Conservation (phyloP, 1,140 invertebrate genomes). For the Aphis gossypii region DNA sequence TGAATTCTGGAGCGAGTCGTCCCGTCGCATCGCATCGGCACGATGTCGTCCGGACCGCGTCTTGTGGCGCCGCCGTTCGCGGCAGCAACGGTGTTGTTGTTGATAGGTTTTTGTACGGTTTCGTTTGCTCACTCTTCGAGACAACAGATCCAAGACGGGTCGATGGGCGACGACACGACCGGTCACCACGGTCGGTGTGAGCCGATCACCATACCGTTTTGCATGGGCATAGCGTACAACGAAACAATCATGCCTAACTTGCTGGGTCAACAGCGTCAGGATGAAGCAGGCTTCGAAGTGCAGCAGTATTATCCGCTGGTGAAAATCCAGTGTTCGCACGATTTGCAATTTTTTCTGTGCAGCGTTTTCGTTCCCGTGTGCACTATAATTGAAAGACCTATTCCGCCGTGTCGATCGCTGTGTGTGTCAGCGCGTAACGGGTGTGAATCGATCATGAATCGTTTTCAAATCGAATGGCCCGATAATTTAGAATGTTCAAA, state of each 20-base stretch:
- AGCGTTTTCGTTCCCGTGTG: slow-evolving; percentile 96
- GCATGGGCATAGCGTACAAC: slow-evolving; percentile 92
- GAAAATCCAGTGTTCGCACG: slow-evolving; percentile 92
- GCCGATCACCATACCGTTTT: slow-evolving; percentile 89
- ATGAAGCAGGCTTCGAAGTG: slow-evolving; percentile 92
- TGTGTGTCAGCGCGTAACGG: slow-evolving; percentile 87
- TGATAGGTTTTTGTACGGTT: background rate
- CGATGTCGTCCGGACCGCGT: background rate
- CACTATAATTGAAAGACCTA: slow-evolving; percentile 86
- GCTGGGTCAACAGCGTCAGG: slow-evolving; percentile 90
- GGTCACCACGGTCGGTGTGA: slow-evolving; percentile 82
- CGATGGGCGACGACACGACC: background rate
- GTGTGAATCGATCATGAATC: slow-evolving; percentile 91
- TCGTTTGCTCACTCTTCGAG: background rate
- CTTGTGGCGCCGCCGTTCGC: background rate
- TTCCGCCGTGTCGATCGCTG: slow-evolving; percentile 91
- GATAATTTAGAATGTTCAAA: slow-evolving; percentile 89
- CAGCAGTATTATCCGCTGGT: slow-evolving; percentile 95
- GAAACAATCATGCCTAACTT: slow-evolving; percentile 96
- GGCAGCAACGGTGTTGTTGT: background rate
- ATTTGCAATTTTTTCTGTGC: slow-evolving; percentile 95
- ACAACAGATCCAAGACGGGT: background rate
- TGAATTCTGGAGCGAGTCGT: background rate
- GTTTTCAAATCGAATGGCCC: slow-evolving; percentile 95
- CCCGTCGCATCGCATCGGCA: background rate